These are phyloP conservation scores for Laterallus jamaicensis DNA, from an alignment of 2,113 vertebrate species.

Conservation along the genomic window DNA sequence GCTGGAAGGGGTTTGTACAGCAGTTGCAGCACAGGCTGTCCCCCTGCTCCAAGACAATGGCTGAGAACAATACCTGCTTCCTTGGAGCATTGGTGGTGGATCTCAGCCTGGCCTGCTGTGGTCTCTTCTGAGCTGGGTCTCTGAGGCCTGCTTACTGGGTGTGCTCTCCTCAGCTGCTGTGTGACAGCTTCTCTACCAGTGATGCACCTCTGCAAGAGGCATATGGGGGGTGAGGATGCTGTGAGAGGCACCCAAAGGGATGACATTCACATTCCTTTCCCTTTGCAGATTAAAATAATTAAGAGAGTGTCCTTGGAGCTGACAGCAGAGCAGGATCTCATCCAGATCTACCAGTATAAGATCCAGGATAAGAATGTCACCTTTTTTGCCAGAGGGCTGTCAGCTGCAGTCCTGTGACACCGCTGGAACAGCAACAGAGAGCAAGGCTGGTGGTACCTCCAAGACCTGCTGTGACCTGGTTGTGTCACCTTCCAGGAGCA, in stretches of 20 bases:
- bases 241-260: background rate
- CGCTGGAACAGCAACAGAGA: fast-evolving
- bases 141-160: background rate
- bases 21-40: background rate
- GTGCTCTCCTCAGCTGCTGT: background rate
- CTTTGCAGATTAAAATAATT: slow-evolving; percentile 84
- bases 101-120: background rate
- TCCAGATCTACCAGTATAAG: slow-evolving; percentile 89
- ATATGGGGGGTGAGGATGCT: background rate
- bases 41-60: background rate
- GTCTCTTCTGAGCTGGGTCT: background rate
- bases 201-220: background rate
- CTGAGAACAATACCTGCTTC: background rate
- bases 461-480: background rate
- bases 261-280: background rate
- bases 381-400: slow-evolving; percentile 90
- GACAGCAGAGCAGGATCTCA: slow-evolving; percentile 8
- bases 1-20: background rate
- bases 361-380: slow-evolving; percentile 89
- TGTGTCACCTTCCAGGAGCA: background rate
- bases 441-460: background rate
- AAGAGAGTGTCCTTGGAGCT: slow-evolving; percentile 60
- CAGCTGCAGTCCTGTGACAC: slow-evolving; percentile 86
- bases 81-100: fast-evolving
- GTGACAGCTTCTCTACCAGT: background rate